These are phyloP conservation scores for Synanthedon vespiformis DNA, from an alignment of 2,888 invertebrate genomes.

Conservation along the genomic window DNA sequence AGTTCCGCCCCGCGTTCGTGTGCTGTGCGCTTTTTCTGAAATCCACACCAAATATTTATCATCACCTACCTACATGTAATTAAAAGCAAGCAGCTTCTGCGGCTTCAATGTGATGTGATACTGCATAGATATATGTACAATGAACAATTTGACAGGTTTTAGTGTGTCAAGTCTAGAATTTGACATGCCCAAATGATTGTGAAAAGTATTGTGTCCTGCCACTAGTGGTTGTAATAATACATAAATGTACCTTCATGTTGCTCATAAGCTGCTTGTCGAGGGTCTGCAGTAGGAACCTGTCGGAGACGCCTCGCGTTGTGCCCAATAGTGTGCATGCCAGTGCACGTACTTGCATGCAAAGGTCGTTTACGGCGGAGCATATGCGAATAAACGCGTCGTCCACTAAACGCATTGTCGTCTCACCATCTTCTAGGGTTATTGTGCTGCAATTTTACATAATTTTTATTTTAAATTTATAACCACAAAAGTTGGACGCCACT, in stretches of 20 bases:
- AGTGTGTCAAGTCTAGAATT: no score
- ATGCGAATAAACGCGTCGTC: conserved; percentile 97
- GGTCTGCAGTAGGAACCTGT: conserved; percentile 93
- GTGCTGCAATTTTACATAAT: conserved; percentile 48
- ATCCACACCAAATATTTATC: no score
- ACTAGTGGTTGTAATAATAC: conserved; percentile 4
- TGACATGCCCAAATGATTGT: no score
- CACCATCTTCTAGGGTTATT: conserved; percentile 77
- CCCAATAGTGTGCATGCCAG: conserved; percentile 89
- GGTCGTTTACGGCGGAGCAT: conserved; percentile 92
- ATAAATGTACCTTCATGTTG: conserved; percentile 89
- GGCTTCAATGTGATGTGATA: no score
- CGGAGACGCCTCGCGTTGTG: conserved; percentile 86
- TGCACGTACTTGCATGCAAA: conserved; percentile 88
- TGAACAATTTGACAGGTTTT: no score
- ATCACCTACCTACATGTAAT: no score
- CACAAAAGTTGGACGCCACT: no score
- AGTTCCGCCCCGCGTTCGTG: conserved; percentile 88
- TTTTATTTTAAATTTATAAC: not conserved
- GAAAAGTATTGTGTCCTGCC: not conserved
- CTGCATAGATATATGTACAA: not conserved
- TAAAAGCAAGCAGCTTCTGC: no score
- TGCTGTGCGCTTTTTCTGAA: conserved; percentile 81
- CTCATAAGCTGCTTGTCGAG: conserved; percentile 98
- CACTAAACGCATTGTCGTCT: conserved; percentile 87